Evolutionary conservation across 2,888 invertebrate genomes (phyloP).

Genomic region (Pedicia rivosa): DNA sequence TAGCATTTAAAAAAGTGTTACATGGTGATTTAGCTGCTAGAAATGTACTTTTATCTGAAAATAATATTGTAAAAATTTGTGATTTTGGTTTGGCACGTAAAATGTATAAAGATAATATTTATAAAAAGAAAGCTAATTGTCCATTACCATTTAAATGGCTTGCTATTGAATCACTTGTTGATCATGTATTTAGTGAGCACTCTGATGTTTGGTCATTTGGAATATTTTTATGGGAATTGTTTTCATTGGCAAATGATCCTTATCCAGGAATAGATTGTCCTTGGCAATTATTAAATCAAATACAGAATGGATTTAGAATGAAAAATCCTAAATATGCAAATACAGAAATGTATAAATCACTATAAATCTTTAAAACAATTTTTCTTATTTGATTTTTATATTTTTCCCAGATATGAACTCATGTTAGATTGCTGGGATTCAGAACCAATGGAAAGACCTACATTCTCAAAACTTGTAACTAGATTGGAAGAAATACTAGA

Average conservation of each 20-base stretch:
- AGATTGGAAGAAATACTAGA: conserved; percentile 65
- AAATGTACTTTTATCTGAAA: conserved; percentile 75
- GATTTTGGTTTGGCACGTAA: conserved; percentile 91
- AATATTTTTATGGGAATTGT: conserved; percentile 80
- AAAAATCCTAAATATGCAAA: conserved; percentile 75
- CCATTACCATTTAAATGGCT: conserved; percentile 93
- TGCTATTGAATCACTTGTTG: conserved; percentile 83
- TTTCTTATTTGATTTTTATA: neutral
- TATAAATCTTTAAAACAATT: no score
- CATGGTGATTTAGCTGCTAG: conserved; percentile 84
- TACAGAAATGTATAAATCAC: conserved; percentile 55
- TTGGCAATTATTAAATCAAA: conserved; percentile 50
- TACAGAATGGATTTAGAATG: conserved; percentile 77
- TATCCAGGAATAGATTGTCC: conserved; percentile 69
- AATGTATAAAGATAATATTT: conserved; percentile 79
- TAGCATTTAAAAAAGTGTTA: conserved; percentile 71
- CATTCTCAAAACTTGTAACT: conserved; percentile 60
- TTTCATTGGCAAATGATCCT: conserved; percentile 70
- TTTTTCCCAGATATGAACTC: conserved; percentile 42
- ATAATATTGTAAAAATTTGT: conserved; percentile 88
- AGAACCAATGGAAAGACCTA: conserved; percentile 59
- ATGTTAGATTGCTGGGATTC: conserved; percentile 81
- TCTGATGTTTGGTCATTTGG: conserved; percentile 93
- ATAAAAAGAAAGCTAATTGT: conserved; percentile 74
- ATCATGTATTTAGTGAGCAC: conserved; percentile 81